Evolutionary conservation across 2,113 vertebrate species (phyloP).

Genomic region (Chlamydotis undulata): DNA sequence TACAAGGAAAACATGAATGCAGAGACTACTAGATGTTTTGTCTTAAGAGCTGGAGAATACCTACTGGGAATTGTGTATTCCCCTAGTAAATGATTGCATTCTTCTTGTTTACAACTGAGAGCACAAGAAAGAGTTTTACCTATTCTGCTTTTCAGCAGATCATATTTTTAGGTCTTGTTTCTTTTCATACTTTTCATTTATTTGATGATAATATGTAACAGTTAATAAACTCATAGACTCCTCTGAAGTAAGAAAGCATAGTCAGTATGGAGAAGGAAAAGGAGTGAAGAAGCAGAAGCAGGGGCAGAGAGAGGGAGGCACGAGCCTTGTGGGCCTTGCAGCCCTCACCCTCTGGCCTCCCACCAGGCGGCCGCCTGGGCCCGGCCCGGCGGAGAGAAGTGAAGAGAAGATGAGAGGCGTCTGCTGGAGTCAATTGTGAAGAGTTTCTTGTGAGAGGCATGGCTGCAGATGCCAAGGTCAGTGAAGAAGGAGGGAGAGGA

Average conservation of each 20-base stretch:
- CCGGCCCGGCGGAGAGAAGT: too few species aligned
- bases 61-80: neutral
- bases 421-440: too few species aligned
- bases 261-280: neutral
- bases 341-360: too few species aligned
- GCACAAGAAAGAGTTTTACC: neutral
- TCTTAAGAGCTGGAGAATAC: neutral
- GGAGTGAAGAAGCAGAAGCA: too few species aligned
- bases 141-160: neutral
- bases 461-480: too few species aligned
- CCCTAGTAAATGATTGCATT: neutral
- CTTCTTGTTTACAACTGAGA: neutral
- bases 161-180: neutral
- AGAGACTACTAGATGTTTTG: neutral
- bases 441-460: too few species aligned
- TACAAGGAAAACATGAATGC: neutral
- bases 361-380: too few species aligned
- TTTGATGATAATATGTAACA: neutral
- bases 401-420: too few species aligned
- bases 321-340: too few species aligned
- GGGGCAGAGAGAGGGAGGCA: too few species aligned
- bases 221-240: neutral
- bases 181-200: neutral
- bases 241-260: neutral
- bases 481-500: too few species aligned